A percentile compares a stretch with the other conserved stretches of the same genome.
Conservation (phyloP, 2,888 invertebrate genomes). For the Zygogramma bicolorata region DNA sequence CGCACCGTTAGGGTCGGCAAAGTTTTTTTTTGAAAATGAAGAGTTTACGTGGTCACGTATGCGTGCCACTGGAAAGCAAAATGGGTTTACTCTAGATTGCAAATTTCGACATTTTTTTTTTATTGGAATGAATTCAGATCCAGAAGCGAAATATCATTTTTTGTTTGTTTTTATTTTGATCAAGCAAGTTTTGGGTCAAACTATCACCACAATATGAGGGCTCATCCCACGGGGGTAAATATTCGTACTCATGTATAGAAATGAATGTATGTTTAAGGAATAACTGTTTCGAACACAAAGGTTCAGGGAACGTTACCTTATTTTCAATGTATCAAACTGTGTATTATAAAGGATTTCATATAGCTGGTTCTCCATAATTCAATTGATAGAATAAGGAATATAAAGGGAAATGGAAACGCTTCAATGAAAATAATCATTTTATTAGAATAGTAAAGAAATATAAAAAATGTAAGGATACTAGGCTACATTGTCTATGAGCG, state of each 20-base stretch:
- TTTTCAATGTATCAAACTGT: background rate
- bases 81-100: background rate
- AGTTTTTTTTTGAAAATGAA: no score
- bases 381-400: background rate
- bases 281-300: background rate
- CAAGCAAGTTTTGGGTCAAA: background rate
- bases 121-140: background rate
- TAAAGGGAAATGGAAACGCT: background rate
- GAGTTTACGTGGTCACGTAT: no score
- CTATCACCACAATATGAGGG: background rate
- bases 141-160: background rate
- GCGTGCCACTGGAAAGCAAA: background rate
- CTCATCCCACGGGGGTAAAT: no score
- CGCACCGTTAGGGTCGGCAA: no score
- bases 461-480: no score
- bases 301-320: background rate
- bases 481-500: background rate
- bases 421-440: background rate
- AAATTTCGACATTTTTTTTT: background rate
- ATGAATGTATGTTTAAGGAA: background rate
- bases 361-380: no score
- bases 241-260: no score
- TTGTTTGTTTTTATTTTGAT: background rate
- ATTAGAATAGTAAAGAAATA: background rate
- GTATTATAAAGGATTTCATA: background rate